Evolutionary conservation across 1,140 invertebrate species (phyloP).

Genomic region (Trypoxylus dichotomus): DNA sequence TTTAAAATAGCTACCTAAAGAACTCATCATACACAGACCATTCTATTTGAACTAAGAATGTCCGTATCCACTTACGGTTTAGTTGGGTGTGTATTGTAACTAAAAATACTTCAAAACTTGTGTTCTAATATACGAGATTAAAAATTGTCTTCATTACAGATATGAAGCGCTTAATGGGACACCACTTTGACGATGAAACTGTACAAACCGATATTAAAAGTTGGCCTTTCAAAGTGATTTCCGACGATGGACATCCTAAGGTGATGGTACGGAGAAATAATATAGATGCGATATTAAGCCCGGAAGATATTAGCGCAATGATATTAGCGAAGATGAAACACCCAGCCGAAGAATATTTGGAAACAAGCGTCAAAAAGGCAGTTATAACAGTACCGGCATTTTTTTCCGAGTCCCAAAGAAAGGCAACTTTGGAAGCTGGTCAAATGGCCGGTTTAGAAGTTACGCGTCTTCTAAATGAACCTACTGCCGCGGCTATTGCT

Average conservation of each 20-base stretch:
- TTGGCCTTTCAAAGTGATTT: neutral
- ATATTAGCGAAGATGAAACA: conserved; percentile 71
- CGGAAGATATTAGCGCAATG: conserved; percentile 88
- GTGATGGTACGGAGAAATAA: neutral
- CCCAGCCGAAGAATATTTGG: conserved; percentile 71
- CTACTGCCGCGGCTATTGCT: conserved; percentile 94
- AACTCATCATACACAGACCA: no score
- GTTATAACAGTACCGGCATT: conserved; percentile 97
- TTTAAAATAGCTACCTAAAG: no score
- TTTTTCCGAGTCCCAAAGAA: conserved; percentile 95
- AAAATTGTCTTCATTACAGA: neutral
- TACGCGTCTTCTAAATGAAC: conserved; percentile 94
- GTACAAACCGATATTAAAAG: conserved; percentile 25
- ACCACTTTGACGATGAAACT: neutral
- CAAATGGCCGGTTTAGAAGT: conserved; percentile 81
- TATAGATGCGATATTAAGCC: conserved; percentile 67
- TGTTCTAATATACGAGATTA: no score
- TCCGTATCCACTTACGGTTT: no score
- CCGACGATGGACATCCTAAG: neutral
- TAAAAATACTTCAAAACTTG: no score
- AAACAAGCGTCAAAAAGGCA: conserved; percentile 83
- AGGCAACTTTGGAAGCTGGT: conserved; percentile 86
- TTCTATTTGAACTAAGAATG: no score
- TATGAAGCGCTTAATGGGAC: conserved; percentile 24
- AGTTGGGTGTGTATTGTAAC: no score